Evolutionary conservation across 2,888 invertebrate species (phyloP).

Genomic region (Andrena bucephala): DNA sequence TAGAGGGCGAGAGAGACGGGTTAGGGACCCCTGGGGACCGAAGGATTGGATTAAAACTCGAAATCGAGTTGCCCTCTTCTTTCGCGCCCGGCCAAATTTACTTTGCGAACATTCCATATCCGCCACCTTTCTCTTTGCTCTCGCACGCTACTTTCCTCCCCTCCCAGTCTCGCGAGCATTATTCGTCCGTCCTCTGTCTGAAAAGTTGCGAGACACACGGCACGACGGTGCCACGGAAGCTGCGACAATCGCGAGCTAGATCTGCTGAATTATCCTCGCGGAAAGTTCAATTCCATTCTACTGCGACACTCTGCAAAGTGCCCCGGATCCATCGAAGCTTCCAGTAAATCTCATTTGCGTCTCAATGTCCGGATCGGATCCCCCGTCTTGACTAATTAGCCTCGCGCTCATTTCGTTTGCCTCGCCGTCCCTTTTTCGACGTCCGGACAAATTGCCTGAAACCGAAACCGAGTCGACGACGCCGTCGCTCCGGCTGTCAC

Average conservation of each 20-base stretch:
- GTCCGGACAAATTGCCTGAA: background rate
- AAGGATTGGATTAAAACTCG: constrained; percentile 81
- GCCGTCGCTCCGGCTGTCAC: background rate
- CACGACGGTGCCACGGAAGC: too few species aligned
- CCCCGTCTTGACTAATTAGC: constrained; percentile 41
- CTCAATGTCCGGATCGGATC: constrained; percentile 22
- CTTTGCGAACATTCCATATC: constrained; percentile 80
- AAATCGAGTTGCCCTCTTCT: constrained; percentile 78
- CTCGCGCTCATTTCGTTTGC: constrained; percentile 37
- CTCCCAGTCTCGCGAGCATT: background rate
- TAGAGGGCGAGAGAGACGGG: background rate
- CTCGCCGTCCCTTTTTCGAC: background rate
- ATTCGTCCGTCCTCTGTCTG: background rate
- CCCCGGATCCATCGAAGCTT: background rate
- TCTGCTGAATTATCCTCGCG: constrained; percentile 14
- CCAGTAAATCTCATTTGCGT: constrained; percentile 48
- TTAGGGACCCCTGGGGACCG: constrained; percentile 56
- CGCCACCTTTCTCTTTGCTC: constrained; percentile 8
- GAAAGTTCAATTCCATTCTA: constrained; percentile 20
- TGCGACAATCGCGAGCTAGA: background rate
- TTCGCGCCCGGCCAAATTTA: constrained; percentile 76
- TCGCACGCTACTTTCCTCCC: background rate
- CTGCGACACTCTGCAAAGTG: background rate
- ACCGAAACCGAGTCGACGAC: background rate
- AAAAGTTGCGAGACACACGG: too few species aligned